phyloP scores from a whole-genome alignment of 2,113 vertebrate species.

The Cyprinodon brontotheroides region DNA sequence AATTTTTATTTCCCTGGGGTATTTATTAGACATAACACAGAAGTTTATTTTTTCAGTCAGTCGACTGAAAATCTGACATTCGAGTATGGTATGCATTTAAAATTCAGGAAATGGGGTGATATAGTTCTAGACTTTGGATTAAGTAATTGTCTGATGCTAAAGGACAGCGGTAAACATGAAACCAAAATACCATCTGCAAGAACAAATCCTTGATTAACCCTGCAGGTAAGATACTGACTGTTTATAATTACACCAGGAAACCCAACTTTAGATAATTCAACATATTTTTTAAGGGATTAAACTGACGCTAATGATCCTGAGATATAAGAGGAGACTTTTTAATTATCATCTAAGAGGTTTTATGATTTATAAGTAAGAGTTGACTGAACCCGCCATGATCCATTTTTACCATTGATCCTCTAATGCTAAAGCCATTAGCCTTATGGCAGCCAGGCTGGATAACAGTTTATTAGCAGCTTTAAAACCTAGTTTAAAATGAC shows the following conservation, averaged over 20 bases:
- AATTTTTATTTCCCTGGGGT: too few species aligned
- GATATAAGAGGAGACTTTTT: not conserved
- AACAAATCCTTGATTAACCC: not conserved
- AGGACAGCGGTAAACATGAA: not conserved
- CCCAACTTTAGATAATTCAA: not conserved
- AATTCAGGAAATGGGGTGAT: too few species aligned
- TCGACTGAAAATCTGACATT: too few species aligned
- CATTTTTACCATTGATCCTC: not conserved
- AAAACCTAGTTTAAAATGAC: not conserved
- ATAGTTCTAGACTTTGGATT: not conserved
- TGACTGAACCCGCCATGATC: not conserved
- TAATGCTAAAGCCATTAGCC: not conserved
- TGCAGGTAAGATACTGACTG: not conserved
- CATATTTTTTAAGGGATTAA: not conserved
- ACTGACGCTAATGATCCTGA: not conserved
- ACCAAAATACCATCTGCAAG: not conserved
- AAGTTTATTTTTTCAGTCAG: too few species aligned
- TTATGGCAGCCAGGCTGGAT: not conserved
- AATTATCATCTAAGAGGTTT: not conserved
- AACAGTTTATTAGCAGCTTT: not conserved
- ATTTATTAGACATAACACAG: too few species aligned
- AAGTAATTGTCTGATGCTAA: not conserved
- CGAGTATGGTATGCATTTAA: too few species aligned
- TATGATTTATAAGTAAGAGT: too few species aligned
- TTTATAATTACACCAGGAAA: not conserved